phyloP scores from a whole-genome alignment of 2,888 invertebrate species.

The Argynnis bischoffii region DNA sequence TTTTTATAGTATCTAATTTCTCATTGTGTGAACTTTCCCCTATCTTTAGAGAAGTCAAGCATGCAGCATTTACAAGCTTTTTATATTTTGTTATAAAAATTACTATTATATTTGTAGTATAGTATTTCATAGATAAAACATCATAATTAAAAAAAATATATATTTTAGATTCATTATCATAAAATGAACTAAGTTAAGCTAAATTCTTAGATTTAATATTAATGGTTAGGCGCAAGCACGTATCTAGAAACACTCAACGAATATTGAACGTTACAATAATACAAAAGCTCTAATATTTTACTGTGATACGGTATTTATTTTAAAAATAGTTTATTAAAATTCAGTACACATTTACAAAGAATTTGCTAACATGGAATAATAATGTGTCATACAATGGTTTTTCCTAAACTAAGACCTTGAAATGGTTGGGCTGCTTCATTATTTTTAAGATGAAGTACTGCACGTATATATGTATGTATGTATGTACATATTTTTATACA shows the following conservation, averaged over 20 bases:
- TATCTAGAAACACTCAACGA: neutral
- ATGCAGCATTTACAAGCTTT: no score
- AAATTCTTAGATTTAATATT: no score
- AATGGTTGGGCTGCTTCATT: neutral
- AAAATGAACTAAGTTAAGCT: no score
- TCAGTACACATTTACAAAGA: constrained; percentile 34
- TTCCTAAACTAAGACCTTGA: constrained; percentile 36
- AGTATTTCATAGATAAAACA: no score
- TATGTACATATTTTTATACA: no score
- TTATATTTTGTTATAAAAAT: no score
- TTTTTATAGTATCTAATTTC: constrained; percentile 24
- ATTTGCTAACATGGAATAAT: constrained; percentile 36
- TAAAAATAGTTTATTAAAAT: constrained; percentile 32
- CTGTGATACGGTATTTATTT: neutral
- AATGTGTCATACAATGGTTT: constrained; percentile 42
- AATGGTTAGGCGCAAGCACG: no score
- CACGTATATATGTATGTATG: no score
- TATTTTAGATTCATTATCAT: no score
- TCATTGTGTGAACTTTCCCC: constrained; percentile 4
- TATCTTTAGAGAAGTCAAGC: neutral
- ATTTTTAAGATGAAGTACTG: neutral
- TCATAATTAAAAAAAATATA: no score
- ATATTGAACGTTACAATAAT: neutral
- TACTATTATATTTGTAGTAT: no score
- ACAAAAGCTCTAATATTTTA: constrained; percentile 6